Evolutionary conservation across 2,888 invertebrate genomes (phyloP).

Genomic region (Campoplex nolae): DNA sequence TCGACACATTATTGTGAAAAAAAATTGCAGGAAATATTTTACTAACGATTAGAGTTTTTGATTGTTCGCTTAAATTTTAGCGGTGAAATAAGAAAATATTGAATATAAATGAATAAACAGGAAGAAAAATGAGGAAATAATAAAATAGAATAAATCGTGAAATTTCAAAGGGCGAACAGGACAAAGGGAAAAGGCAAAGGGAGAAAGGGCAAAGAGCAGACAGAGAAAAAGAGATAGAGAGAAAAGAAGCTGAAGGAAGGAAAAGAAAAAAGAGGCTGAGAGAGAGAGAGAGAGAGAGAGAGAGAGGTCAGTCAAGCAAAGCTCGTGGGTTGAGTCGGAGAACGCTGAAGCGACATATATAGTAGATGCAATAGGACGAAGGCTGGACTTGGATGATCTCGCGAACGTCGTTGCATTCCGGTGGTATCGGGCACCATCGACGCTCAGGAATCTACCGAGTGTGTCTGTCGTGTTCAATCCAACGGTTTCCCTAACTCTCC

Average conservation of each 20-base stretch:
- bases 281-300: conserved; percentile 30
- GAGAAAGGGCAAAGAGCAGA: not conserved
- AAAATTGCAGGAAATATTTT: no score
- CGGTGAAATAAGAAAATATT: no score
- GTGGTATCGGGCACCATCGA: conserved; percentile 64
- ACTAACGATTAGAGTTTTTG: not conserved
- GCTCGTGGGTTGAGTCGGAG: conserved; percentile 34
- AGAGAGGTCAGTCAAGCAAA: conserved; percentile 20
- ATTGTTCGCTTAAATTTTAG: not conserved
- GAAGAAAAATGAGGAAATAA: not conserved
- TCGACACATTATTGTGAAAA: no score
- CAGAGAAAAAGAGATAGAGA: conserved; percentile 16
- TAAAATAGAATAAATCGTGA: not conserved
- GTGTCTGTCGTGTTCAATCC: conserved; percentile 53
- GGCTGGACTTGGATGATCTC: conserved; percentile 52
- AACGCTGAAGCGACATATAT: conserved; percentile 44
- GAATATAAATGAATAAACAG: not conserved
- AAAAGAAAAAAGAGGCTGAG: conserved; percentile 22
- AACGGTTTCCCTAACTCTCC: conserved; percentile 53
- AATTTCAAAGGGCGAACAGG: not conserved
- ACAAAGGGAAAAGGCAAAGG: not conserved
- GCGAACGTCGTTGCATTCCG: conserved; percentile 65
- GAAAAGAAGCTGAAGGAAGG: conserved; percentile 11
- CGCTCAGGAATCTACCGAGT: conserved; percentile 65
- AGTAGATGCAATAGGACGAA: conserved; percentile 30